These are phyloP conservation scores for Chymomyza amoena DNA, from an alignment of 2,888 invertebrate genomes.

Conservation along the genomic window DNA sequence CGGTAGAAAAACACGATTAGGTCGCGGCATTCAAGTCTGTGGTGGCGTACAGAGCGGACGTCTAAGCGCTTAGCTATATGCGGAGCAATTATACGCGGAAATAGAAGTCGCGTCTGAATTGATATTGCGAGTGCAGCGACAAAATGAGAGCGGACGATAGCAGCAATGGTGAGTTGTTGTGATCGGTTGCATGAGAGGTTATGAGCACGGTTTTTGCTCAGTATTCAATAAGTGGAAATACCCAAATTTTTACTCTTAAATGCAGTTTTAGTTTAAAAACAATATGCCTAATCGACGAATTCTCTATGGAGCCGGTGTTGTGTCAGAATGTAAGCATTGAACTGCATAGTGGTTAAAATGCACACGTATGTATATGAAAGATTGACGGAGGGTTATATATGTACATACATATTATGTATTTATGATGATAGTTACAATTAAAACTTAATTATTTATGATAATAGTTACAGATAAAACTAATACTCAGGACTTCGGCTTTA, in stretches of 20 bases:
- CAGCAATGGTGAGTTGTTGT: background rate
- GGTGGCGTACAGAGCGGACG: conserved; percentile 83
- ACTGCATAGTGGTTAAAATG: too few relatives aligned
- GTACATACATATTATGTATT: too few relatives aligned
- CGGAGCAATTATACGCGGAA: background rate
- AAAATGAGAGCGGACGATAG: conserved; percentile 43
- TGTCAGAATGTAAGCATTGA: too few relatives aligned
- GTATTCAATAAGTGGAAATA: background rate
- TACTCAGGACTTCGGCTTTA: too few relatives aligned
- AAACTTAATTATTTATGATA: too few relatives aligned
- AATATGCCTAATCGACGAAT: background rate
- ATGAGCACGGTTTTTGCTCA: background rate
- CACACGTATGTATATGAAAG: too few relatives aligned
- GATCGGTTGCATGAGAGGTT: background rate
- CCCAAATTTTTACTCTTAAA: background rate
- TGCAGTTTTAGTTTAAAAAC: background rate
- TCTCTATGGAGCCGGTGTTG: too few relatives aligned
- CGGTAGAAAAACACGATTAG: conserved; percentile 80
- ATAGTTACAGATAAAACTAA: too few relatives aligned
- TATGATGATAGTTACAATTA: too few relatives aligned
- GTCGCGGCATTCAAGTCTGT: conserved; percentile 97
- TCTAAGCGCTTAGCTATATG: background rate
- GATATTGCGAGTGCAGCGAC: conserved; percentile 8
- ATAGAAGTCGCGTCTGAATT: background rate
- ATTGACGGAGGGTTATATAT: too few relatives aligned